Evolutionary conservation across 2,797 vertebrate genomes (phyloP).

Genomic region (Schizopygopsis malacanthus): DNA sequence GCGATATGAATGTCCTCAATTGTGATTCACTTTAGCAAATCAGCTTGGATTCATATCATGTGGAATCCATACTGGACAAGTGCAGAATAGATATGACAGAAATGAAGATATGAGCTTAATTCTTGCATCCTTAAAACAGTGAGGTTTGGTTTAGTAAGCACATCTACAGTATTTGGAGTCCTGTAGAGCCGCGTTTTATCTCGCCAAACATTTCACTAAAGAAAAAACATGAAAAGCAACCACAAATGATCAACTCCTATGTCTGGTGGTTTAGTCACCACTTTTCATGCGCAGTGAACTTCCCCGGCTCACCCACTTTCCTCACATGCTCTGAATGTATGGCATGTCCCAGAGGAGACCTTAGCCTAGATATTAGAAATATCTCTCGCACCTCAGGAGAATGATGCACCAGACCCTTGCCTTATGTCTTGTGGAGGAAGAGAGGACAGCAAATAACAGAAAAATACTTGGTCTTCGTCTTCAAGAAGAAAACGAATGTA

Average conservation of each 20-base stretch:
- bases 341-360: constrained; percentile 65
- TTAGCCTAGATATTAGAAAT: constrained; percentile 69
- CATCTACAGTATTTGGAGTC: constrained; percentile 20
- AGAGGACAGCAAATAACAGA: neutral
- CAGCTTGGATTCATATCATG: neutral
- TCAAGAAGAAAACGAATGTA: neutral
- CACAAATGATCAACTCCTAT: neutral
- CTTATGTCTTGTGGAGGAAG: constrained; percentile 50
- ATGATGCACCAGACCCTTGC: constrained; percentile 20
- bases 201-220: constrained; percentile 2
- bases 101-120: constrained; percentile 40
- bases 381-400: constrained; percentile 56
- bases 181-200: constrained; percentile 1
- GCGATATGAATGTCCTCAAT: neutral
- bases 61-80: neutral
- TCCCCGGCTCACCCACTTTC: constrained; percentile 37
- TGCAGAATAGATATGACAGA: constrained; percentile 52
- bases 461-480: neutral
- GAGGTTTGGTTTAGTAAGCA: constrained; percentile 51
- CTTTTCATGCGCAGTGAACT: constrained; percentile 46
- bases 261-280: constrained; percentile 49
- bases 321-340: constrained; percentile 59
- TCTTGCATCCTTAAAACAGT: constrained; percentile 47
- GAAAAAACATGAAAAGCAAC: constrained; percentile 4
- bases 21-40: neutral